phyloP scores from a whole-genome alignment of 1,140 invertebrate species.

The Diabrotica virgifera region DNA sequence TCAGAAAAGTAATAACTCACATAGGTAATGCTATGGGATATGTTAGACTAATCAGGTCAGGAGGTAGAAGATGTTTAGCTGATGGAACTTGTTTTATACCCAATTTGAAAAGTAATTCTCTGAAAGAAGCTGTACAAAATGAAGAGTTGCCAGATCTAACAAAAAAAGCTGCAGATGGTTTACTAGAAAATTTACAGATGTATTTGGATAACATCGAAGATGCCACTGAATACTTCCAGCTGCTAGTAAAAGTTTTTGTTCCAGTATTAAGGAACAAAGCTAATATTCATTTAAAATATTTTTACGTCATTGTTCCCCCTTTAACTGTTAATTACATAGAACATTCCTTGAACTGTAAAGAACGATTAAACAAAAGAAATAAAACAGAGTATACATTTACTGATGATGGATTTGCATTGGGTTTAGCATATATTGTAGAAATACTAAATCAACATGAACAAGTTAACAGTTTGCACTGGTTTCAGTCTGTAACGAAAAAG shows the following conservation, averaged over 20 bases:
- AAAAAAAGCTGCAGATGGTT: constrained; percentile 63
- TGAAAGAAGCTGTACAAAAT: constrained; percentile 57
- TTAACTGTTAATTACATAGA: constrained; percentile 95
- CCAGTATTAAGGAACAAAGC: constrained; percentile 82
- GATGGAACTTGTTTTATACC: constrained; percentile 89
- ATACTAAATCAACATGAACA: constrained; percentile 70
- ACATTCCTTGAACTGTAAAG: constrained; percentile 87
- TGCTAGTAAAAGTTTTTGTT: constrained; percentile 90
- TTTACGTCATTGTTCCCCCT: constrained; percentile 91
- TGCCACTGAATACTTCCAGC: constrained; percentile 93
- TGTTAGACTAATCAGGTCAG: constrained; percentile 90
- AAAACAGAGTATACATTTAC: constrained; percentile 85
- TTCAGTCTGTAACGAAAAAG: constrained; percentile 79
- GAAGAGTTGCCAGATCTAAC: constrained; percentile 60
- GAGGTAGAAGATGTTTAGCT: constrained; percentile 87
- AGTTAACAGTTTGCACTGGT: constrained; percentile 96
- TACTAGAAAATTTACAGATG: constrained; percentile 76
- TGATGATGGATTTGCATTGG: constrained; percentile 98
- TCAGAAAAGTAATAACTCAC: constrained; percentile 87
- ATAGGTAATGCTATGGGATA: constrained; percentile 98
- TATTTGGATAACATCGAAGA: constrained; percentile 86
- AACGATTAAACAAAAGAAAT: constrained; percentile 87
- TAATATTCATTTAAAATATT: constrained; percentile 89
- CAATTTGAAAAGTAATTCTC: constrained; percentile 70
- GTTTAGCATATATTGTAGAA: constrained; percentile 71